Base-by-base conservation (phyloP, 2,888 invertebrate species). In the Pyralis farinalis region DNA sequence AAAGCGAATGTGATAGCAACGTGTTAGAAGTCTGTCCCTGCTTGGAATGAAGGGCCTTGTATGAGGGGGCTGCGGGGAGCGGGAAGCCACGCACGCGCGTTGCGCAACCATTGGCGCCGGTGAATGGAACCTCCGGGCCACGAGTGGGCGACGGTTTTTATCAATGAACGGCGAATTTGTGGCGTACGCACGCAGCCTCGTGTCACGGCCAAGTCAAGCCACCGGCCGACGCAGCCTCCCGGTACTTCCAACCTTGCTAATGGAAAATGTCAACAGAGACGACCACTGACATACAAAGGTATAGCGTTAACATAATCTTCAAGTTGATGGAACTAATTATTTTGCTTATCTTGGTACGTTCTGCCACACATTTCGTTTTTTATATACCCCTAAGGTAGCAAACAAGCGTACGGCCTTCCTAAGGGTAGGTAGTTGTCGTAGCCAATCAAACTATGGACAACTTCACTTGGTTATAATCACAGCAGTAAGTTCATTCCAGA, bases 121-220 rank as follows among this genome's bases (percentile, higher is more conserved):
- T 84, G 85, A 85, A 85, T 85, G 87, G 85, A 80, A 64, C 59
- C 72, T 69, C 69, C 56, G 58, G 1, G 25, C 50, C 60, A 51
- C 55, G 76, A 60, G 86, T 85, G 80, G 84, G 88, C 69, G 82
- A 71, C 55, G 59, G 16, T 85, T 84, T 86, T 87, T 85, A 88
- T 88, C 83, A 87, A 88, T 88, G 88, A 80, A 85, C 83, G 71
- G 80, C 82, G 68, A 84, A 83, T 77, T 81, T 65, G 78, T 74
- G 79, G 73, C 76, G 82, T 84, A 86, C 85, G 80, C 81, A 74
- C 78, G 70, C 49, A 53, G 58, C 55, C 49, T 46, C 67, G 71
- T 82, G 86, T 87, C 87, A 86, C 69, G 87, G 87, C 73, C 84
- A 59, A 63, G 12, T 29, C 11, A 16, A 21, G 31, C 12, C 30